Conservation (phyloP, 2,113 vertebrate species). For the Aleadryas rufinucha region DNA sequence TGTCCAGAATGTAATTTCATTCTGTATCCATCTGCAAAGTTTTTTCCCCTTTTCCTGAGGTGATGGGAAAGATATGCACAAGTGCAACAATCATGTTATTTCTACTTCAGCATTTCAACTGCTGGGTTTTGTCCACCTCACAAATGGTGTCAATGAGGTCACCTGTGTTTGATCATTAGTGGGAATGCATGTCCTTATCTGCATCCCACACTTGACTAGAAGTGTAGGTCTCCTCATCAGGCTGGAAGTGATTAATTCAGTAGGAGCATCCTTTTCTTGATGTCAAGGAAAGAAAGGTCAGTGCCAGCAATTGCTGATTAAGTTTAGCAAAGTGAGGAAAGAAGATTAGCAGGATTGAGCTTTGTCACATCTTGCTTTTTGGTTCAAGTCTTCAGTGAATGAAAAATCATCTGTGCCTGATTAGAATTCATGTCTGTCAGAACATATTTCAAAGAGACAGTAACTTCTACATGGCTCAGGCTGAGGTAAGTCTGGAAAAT, state of each 20-base stretch:
- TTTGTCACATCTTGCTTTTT: neutral
- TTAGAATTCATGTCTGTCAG: conserved; percentile 11
- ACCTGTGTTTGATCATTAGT: neutral
- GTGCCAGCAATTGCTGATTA: neutral
- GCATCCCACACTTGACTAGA: neutral
- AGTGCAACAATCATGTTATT: neutral
- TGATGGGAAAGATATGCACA: neutral
- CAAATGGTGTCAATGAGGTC: neutral
- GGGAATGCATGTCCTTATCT: neutral
- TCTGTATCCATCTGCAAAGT: neutral
- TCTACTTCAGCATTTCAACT: neutral
- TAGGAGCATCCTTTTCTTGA: neutral
- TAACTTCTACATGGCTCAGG: neutral
- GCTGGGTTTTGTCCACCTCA: neutral
- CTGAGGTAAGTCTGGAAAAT: neutral
- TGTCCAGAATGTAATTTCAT: neutral
- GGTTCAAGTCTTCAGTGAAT: neutral
- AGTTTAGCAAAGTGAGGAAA: neutral
- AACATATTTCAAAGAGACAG: conserved; percentile 16
- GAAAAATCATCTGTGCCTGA: conserved; percentile 3
- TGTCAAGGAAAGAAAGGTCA: neutral
- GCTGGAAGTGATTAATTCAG: neutral
- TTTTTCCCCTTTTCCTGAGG: neutral
- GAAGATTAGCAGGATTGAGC: conserved; percentile 15
- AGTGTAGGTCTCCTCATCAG: neutral